Evolutionary conservation across 2,888 invertebrate genomes (phyloP).

Genomic region (Leptinotarsa juncta): DNA sequence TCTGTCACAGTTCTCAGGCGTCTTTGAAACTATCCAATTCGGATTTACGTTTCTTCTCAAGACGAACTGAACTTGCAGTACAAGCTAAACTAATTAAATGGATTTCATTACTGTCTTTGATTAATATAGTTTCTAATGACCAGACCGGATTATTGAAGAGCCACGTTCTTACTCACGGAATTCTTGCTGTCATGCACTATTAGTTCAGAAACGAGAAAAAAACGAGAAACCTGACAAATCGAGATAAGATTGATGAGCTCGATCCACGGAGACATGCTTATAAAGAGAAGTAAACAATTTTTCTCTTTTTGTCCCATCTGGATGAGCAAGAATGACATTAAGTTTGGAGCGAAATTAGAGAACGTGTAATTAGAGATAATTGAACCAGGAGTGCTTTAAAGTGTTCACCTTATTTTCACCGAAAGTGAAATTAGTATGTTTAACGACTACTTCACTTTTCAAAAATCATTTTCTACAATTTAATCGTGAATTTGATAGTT

Average conservation of each 20-base stretch:
- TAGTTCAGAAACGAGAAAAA: constrained; percentile 3
- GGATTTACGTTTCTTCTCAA: too few species aligned
- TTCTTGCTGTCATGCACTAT: background rate
- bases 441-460: background rate
- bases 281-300: background rate
- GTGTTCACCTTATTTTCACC: background rate
- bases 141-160: background rate
- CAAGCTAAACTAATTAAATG: too few species aligned
- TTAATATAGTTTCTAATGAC: background rate
- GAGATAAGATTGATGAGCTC: constrained; percentile 4
- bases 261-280: background rate
- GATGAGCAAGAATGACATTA: background rate
- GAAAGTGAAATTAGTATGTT: background rate
- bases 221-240: background rate
- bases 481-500: background rate
- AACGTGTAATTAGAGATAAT: constrained; percentile 12
- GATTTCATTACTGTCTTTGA: background rate
- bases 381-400: background rate
- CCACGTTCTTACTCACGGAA: background rate
- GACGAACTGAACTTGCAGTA: too few species aligned
- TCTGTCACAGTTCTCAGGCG: too few species aligned
- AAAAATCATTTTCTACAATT: background rate
- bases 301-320: constrained; percentile 2
- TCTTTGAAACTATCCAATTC: too few species aligned
- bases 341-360: background rate